These are phyloP conservation scores for Piscicola geometra DNA, from an alignment of 2,888 invertebrate genomes.

Conservation along the genomic window DNA sequence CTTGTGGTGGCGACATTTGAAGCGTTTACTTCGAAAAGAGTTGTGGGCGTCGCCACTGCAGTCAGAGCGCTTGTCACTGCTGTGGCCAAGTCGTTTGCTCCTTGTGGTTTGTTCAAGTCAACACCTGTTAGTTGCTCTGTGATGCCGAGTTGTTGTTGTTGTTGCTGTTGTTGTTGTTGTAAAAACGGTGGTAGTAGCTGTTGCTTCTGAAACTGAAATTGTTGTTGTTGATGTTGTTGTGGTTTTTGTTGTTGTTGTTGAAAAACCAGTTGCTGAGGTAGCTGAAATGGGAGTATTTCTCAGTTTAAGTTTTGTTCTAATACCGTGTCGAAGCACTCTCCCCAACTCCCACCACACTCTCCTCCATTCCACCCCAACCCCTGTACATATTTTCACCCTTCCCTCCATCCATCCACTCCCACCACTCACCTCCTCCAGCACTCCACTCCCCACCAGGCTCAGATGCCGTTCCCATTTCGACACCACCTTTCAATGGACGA, in stretches of 20 bases:
- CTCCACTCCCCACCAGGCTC: conserved; percentile 36
- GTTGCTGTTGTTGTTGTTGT: conserved; percentile 29
- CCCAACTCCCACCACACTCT: background rate
- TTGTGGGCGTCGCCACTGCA: background rate
- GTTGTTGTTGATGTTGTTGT: background rate
- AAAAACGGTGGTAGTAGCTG: background rate
- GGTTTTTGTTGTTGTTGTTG: background rate
- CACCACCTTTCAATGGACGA: too few species aligned
- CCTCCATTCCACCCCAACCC: background rate
- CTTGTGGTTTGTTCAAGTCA: background rate
- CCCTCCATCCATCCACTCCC: conserved; percentile 2
- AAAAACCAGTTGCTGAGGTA: background rate
- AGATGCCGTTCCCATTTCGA: conserved; percentile 44
- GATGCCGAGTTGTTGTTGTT: background rate
- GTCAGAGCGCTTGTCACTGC: background rate
- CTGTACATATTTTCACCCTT: background rate
- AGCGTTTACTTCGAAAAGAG: background rate
- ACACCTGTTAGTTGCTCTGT: background rate
- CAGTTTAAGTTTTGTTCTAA: background rate
- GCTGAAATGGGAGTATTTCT: too few species aligned
- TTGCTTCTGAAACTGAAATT: background rate
- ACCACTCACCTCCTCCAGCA: conserved; percentile 12
- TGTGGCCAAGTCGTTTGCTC: background rate
- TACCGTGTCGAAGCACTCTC: background rate
- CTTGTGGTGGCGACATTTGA: too few species aligned